Conservation (phyloP, 2,797 vertebrate genomes). For the Catharus ustulatus region DNA sequence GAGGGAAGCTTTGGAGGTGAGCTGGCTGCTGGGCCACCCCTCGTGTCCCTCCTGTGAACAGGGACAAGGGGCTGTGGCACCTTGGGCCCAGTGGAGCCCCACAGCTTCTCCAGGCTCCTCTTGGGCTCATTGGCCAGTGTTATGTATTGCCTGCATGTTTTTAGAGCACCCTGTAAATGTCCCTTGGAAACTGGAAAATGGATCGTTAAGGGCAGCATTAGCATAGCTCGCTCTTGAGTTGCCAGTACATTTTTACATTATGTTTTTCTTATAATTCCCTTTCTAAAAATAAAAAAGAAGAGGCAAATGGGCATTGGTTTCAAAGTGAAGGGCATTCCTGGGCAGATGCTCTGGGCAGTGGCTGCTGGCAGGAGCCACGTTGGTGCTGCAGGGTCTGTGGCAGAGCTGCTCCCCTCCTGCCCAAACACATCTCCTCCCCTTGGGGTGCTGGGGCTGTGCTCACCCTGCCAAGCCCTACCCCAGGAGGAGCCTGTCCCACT, state of each 20-base stretch:
- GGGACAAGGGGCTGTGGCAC: neutral
- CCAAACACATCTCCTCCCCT: accelerated
- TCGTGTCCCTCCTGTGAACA: neutral
- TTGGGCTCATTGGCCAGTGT: neutral
- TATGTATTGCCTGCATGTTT: neutral
- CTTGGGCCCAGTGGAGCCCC: neutral
- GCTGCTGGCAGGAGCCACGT: accelerated
- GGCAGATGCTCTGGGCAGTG: neutral
- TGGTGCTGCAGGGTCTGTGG: neutral
- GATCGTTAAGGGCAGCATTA: neutral
- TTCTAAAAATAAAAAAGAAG: neutral
- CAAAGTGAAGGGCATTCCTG: neutral
- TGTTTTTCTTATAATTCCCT: neutral
- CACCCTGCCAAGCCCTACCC: neutral
- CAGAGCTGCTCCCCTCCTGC: accelerated
- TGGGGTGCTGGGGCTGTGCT: neutral
- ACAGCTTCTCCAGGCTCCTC: neutral
- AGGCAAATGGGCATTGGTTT: accelerated
- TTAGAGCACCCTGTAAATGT: neutral
- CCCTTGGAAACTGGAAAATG: neutral
- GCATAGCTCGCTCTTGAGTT: accelerated
- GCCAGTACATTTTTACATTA: neutral
- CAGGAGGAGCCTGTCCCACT: neutral
- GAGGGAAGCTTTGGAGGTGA: accelerated
- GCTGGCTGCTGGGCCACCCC: accelerated